These are phyloP conservation scores for Tipula unca DNA, from an alignment of 2,888 invertebrate genomes.

Conservation along the genomic window DNA sequence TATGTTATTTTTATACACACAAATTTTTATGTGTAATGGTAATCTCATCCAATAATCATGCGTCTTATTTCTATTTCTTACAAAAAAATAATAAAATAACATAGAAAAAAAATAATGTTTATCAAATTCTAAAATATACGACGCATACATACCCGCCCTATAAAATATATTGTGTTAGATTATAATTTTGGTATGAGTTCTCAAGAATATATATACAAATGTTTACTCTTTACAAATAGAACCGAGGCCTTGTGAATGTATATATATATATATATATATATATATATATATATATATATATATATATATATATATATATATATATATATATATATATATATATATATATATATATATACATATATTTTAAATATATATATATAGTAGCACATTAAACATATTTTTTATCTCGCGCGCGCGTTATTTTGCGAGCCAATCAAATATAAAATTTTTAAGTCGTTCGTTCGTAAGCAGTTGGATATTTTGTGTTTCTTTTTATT, in stretches of 20 bases:
- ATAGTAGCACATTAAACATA: too few relatives aligned
- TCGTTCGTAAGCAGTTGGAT: background rate
- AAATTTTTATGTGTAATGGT: background rate
- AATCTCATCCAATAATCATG: background rate
- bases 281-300: too few relatives aligned
- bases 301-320: too few relatives aligned
- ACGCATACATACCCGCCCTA: background rate
- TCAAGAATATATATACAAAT: background rate
- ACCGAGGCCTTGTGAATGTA: background rate
- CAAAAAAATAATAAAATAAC: background rate
- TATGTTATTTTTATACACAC: background rate
- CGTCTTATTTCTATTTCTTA: background rate
- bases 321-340: too few relatives aligned
- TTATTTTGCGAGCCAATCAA: background rate
- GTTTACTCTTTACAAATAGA: background rate
- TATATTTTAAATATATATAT: background rate
- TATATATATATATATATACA: background rate
- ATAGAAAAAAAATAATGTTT: background rate
- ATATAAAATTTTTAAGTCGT: background rate
- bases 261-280: background rate
- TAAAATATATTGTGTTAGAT: background rate
- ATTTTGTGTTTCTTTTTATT: background rate
- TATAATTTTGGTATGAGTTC: background rate
- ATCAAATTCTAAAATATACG: background rate
- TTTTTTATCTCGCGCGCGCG: background rate